Base-by-base conservation (phyloP, 2,888 invertebrate genomes). In the Xanthorhoe designata region DNA sequence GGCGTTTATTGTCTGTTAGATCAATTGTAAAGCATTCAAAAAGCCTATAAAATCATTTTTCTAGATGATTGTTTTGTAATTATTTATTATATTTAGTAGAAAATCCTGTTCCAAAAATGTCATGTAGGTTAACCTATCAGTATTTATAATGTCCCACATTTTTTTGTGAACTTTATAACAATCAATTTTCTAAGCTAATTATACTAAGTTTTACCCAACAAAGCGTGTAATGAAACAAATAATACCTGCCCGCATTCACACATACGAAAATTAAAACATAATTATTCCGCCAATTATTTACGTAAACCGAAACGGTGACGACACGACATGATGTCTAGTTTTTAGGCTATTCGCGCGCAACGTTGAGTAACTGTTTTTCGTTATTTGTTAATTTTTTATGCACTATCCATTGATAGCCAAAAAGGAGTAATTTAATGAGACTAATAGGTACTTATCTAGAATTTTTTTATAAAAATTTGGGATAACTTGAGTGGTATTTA, bases 231-330 rank as follows among this genome's bases (percentile, higher is more conserved):
- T 62, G 50, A 55, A 59, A 63, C 54, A 63, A 53, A 63, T 57
- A 58, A 56, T 62, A 51, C 19, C 51, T 32, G 32, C 32, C 32
- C 8, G 42, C 62, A 67, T 49, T 59, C 67, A 60, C 63, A 63
- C 60, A 67, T 54, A 59, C 47, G 15, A 32, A 17, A 49, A 56
- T 60, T 60, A 60, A 64, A 63, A 67, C 47, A 47, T 66, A 64
- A 64, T 61, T 64, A 61, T 60, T 56, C 49, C 17, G n/a, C 32
- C 53, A 61, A 61, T 64, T 56, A 55, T 63, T 67, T 67, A 56
- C 52, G 56, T 55, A 59, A 62, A 32, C 32, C 19, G 63, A 52
- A 38, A 32, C 32, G 32, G 58, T 68, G 63, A 53, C 53, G 53
- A 60, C 52, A 63, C 18, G 42, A 52, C 42, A 18, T 50, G n/a